Percentiles rank a stretch among this genome's conserved stretches.
Conservation (phyloP, 2,797 vertebrate genomes). For the Coreius guichenoti region DNA sequence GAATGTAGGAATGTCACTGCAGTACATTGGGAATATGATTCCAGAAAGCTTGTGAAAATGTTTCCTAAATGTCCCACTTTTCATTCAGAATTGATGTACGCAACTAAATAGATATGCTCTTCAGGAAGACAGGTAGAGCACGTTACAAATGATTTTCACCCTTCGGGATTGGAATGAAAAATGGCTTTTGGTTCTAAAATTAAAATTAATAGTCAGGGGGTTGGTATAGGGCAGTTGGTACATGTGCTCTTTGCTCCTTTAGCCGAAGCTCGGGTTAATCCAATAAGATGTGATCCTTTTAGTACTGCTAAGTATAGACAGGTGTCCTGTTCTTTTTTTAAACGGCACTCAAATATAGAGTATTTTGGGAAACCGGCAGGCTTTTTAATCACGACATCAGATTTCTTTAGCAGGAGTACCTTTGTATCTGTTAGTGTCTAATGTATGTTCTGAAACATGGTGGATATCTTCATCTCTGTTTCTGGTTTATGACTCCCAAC, state of each 20-base stretch:
- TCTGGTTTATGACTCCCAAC: conserved; percentile 54
- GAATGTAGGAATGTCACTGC: conserved; percentile 10
- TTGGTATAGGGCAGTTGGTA: not conserved
- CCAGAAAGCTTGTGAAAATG: conserved; percentile 37
- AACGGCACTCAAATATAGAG: conserved; percentile 3
- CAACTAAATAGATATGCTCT: not conserved
- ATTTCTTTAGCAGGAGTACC: not conserved
- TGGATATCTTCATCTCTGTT: not conserved
- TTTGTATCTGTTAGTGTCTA: not conserved
- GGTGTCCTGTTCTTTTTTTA: conserved; percentile 50
- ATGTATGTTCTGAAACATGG: not conserved
- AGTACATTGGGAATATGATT: conserved; percentile 33
- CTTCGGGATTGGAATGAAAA: not conserved
- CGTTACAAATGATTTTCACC: not conserved
- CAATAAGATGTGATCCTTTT: conserved; percentile 72
- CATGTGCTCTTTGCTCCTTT: conserved; percentile 53
- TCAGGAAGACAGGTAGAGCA: not conserved
- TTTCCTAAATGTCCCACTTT: not conserved
- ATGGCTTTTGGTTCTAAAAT: conserved; percentile 10
- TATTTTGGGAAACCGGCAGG: not conserved
- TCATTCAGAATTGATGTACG: not conserved
- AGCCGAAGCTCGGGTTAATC: conserved; percentile 53
- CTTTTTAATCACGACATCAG: not conserved
- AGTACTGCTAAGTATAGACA: conserved; percentile 77
- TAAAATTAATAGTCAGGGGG: not conserved